A percentile compares a stretch with the other conserved stretches of the same genome.
Conservation (phyloP, 2,797 vertebrate species). For the Fundulus diaphanus region DNA sequence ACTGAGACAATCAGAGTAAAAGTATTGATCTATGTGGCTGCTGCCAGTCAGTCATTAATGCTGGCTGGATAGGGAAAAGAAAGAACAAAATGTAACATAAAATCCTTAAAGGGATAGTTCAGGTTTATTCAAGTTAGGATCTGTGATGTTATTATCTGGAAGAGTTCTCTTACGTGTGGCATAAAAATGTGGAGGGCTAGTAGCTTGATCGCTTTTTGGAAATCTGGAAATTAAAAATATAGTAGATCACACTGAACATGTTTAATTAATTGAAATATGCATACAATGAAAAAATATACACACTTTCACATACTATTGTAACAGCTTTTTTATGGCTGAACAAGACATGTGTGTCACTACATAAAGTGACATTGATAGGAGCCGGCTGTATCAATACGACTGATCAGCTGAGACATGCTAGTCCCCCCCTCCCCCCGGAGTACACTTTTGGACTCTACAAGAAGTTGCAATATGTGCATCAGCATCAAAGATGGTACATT, state of each 20-base stretch:
- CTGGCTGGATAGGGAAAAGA: conserved; percentile 26
- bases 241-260: not conserved
- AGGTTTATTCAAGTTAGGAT: not conserved
- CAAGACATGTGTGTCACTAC: no score
- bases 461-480: no score
- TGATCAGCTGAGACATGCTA: no score
- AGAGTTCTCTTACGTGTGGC: not conserved
- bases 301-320: no score
- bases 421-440: no score
- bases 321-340: no score
- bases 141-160: not conserved
- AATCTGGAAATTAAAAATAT: not conserved
- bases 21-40: conserved; percentile 60
- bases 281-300: not conserved
- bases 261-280: not conserved
- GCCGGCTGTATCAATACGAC: no score
- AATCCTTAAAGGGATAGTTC: not conserved
- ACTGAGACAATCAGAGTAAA: conserved; percentile 52
- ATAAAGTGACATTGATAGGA: no score
- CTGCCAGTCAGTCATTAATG: conserved; percentile 35
- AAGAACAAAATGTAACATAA: conserved; percentile 22
- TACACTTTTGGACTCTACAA: no score
- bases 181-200: not conserved
- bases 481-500: no score
- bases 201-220: not conserved